Percentiles rank a stretch among this genome's conserved stretches.
phyloP scores from a whole-genome alignment of 2,797 vertebrate species.

The Mionectes olivaceus region DNA sequence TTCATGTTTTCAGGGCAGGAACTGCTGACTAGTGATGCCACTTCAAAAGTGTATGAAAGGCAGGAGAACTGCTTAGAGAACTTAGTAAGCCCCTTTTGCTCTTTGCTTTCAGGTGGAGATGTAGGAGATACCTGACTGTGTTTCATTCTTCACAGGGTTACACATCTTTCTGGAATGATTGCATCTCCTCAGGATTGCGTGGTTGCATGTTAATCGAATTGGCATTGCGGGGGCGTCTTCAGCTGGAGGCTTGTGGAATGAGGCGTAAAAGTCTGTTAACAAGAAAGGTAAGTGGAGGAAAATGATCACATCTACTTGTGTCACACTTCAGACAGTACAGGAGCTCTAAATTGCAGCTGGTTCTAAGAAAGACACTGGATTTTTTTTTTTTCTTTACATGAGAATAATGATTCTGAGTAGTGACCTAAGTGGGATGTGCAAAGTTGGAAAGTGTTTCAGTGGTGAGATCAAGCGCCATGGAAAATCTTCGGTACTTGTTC shows the following conservation, averaged over 20 bases:
- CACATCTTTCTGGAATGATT: constrained; percentile 98
- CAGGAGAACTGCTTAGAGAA: background rate
- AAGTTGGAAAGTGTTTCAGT: background rate
- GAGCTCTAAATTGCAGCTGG: background rate
- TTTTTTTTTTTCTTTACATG: background rate
- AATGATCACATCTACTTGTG: background rate
- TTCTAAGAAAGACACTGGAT: background rate
- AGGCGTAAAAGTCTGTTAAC: constrained; percentile 93
- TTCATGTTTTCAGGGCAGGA: background rate
- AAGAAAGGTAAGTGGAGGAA: constrained; percentile 86
- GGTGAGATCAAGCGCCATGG: background rate
- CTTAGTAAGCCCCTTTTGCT: background rate
- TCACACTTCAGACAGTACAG: background rate
- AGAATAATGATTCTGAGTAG: background rate
- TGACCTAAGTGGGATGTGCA: background rate
- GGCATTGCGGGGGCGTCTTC: constrained; percentile 90
- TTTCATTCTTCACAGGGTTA: constrained; percentile 86
- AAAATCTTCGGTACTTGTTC: background rate
- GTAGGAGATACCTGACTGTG: background rate
- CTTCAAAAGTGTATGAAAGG: background rate
- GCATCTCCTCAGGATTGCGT: constrained; percentile 94
- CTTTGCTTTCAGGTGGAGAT: background rate
- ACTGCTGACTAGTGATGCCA: background rate
- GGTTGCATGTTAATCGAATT: constrained; percentile 97
- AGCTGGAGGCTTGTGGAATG: constrained; percentile 94